Conservation (phyloP, 64 coral and sea anemone species). For the Pocillopora verrucosa region DNA sequence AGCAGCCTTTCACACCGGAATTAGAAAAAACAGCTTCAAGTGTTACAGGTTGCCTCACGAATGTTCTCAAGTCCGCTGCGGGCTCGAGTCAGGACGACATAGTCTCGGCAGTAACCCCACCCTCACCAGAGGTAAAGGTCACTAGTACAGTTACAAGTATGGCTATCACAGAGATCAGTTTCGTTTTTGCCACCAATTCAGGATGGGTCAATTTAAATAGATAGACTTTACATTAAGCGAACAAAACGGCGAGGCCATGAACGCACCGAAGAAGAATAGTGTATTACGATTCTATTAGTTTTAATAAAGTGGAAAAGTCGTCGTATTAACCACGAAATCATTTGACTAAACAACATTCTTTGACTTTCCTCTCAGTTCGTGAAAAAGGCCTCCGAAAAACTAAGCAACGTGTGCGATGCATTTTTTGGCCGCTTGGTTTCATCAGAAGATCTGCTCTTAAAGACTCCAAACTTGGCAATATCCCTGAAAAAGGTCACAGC, state of each 20-base stretch:
- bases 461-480: background rate
- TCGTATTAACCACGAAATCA: background rate
- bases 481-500: conserved; percentile 4
- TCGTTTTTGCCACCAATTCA: no score
- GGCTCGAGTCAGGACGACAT: background rate
- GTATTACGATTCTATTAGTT: no score
- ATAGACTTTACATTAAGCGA: no score
- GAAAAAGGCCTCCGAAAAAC: background rate
- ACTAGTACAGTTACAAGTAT: background rate
- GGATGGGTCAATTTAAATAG: no score
- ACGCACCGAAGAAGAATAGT: no score
- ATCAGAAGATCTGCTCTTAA: background rate
- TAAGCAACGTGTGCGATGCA: background rate
- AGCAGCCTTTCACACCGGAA: conserved; percentile 14
- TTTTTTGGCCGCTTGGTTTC: conserved; percentile 20
- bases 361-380: background rate
- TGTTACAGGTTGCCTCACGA: conserved; percentile 3
- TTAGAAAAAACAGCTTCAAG: background rate
- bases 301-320: no score
- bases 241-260: no score
- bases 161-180: no score
- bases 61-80: background rate
- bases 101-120: background rate
- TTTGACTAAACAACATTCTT: background rate
- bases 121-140: background rate